Evolutionary conservation across 2,113 vertebrate species (phyloP), one percentile per base, ranked within the genome.

Genomic region (Panthera uncia): DNA sequence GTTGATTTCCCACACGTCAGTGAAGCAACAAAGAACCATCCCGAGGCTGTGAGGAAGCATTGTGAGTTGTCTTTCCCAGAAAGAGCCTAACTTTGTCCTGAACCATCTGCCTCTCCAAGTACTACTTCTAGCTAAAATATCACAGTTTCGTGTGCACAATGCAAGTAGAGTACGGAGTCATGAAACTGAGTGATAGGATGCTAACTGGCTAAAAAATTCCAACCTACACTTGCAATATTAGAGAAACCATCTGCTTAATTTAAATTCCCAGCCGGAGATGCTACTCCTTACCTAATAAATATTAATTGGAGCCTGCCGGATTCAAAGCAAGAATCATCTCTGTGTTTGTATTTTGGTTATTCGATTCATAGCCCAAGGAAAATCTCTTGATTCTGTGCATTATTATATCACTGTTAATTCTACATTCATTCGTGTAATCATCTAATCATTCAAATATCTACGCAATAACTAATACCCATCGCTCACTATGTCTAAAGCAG

Each of bases 211-310:
- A 55, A 90, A 89, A 91, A 88, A 74, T 95, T 94, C 81, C 76
- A 88, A 55, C 38, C 84, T 97, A 52, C 14, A 71, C 74, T 81
- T 92, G 94, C 50, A 61, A n/a, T 84, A 91, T 94, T 96, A 95
- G 76, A 76, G 65, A 88, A 96, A 65, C 90, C 96, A 97, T 97
- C 97, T 97, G 95, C 84, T 80, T 96, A 73, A 97, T 97, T 96
- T 97, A 97, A 97, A 96, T 96, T 84, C 80, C 80, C 93, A 96
- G 55, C 50, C 52, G 79, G 96, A 98, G 94, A 94, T 33, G 27
- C 52, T 90, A 79, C 45, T 89, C 57, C 11, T 12, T 66, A 90
- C 66, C 92, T 97, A 97, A 96, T 97, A 97, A 98, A 97, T 97
- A 97, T 98, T 98, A 97, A 97, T 89, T 66, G 97, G 12, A 96